phyloP scores from a whole-genome alignment of 2,113 vertebrate genomes.

The Scopus umbretta region DNA sequence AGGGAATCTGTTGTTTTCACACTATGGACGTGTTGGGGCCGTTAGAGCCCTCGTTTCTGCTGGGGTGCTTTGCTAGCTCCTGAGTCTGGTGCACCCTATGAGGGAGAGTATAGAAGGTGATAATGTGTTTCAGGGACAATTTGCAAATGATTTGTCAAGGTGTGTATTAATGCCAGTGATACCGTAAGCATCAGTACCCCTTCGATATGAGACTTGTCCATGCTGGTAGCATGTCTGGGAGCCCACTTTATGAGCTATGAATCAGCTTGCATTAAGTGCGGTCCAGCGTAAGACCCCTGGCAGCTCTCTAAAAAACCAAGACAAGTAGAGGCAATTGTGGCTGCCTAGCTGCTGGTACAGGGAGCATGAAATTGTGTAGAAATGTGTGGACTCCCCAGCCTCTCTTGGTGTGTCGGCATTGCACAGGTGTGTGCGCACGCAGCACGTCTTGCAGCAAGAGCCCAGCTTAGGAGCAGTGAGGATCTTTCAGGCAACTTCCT shows the following conservation, averaged over 20 bases:
- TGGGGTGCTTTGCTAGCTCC: not conserved
- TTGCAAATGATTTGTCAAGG: not conserved
- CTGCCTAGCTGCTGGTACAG: not conserved
- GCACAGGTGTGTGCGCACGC: not conserved
- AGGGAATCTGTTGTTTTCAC: not conserved
- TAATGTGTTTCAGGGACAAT: not conserved
- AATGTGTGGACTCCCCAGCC: not conserved
- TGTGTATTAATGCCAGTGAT: not conserved
- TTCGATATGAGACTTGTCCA: not conserved
- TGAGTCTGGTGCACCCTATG: not conserved
- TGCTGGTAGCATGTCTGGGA: not conserved
- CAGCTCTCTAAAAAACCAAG: not conserved
- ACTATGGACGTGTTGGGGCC: accelerated
- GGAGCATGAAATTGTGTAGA: not conserved
- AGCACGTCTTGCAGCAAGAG: not conserved
- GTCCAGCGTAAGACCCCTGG: not conserved
- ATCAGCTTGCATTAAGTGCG: not conserved
- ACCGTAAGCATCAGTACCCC: not conserved
- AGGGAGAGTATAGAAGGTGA: not conserved
- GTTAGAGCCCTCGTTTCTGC: not conserved
- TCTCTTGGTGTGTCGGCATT: not conserved
- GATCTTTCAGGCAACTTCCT: not conserved
- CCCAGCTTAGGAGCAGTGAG: not conserved
- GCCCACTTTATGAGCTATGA: not conserved
- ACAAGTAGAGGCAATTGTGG: not conserved